Conservation (phyloP, 2,113 vertebrate species). For the Malurus alboscapulatus region DNA sequence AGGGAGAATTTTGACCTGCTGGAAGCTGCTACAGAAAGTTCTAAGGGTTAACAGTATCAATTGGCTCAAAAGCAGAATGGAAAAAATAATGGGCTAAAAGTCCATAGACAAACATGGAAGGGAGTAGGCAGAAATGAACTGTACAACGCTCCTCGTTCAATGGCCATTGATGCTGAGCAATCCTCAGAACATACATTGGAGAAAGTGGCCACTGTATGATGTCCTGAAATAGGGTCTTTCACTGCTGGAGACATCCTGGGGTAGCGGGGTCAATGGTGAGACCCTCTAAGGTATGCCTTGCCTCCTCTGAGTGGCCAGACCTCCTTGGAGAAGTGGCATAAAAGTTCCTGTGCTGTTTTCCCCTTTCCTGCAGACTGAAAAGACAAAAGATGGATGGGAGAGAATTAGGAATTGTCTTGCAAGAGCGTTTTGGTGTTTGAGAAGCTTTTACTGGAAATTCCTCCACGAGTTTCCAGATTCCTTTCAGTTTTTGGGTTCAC, state of each 20-base stretch:
- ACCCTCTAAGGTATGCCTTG: not conserved
- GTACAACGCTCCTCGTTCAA: not conserved
- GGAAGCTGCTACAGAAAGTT: not conserved
- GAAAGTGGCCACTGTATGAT: not conserved
- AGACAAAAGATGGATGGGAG: not conserved
- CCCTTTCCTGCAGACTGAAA: not conserved
- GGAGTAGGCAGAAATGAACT: not conserved
- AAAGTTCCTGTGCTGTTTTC: not conserved
- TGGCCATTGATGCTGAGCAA: not conserved
- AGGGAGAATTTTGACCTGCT: not conserved
- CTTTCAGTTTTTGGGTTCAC: not conserved
- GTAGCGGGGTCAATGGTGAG: not conserved
- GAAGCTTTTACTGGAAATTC: not conserved
- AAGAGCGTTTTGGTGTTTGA: not conserved
- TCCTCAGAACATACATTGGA: not conserved
- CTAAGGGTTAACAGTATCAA: not conserved
- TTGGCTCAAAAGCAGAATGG: not conserved
- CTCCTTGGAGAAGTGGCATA: not conserved
- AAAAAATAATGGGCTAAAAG: not conserved
- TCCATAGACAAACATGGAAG: not conserved
- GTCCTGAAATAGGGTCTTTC: not conserved
- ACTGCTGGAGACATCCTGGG: not conserved
- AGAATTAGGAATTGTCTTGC: not conserved
- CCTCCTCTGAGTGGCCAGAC: not conserved
- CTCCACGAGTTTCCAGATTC: accelerated